Conservation (phyloP, 2,113 vertebrate species). For the Saimiri boliviensis region DNA sequence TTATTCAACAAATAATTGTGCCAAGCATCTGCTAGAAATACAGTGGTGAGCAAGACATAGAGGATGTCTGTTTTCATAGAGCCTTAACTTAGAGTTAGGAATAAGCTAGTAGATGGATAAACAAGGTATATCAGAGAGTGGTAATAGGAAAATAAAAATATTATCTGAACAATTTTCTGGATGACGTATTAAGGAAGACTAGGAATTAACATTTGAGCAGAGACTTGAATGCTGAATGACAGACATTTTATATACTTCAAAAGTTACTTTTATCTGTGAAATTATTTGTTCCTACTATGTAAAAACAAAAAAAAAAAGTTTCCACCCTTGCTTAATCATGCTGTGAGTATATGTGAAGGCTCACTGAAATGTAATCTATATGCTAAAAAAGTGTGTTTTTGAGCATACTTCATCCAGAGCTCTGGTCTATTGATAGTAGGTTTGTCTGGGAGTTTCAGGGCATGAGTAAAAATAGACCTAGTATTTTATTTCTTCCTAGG, state of each 20-base stretch:
- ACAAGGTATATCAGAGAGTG: not conserved
- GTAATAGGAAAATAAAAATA: not conserved
- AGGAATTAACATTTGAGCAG: not conserved
- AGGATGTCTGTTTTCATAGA: not conserved
- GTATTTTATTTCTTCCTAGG: not conserved
- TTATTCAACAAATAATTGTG: not conserved
- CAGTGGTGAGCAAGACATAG: not conserved
- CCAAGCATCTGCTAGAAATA: not conserved
- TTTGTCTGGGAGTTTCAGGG: not conserved
- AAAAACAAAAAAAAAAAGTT: not conserved
- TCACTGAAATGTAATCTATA: not conserved
- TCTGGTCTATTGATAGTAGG: not conserved
- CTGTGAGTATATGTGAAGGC: not conserved
- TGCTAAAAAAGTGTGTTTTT: not conserved
- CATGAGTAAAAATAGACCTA: not conserved
- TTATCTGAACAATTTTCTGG: not conserved
- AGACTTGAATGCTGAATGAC: not conserved
- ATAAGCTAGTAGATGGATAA: not conserved
- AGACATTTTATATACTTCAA: not conserved
- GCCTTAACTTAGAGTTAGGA: not conserved
- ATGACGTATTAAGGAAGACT: not conserved
- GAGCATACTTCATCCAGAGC: not conserved
- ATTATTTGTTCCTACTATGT: conserved; percentile 3
- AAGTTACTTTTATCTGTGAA: not conserved
- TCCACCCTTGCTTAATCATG: not conserved